Evolutionary conservation across 2,113 vertebrate species (phyloP).

Genomic region (Ptychochromis oligacanthus): DNA sequence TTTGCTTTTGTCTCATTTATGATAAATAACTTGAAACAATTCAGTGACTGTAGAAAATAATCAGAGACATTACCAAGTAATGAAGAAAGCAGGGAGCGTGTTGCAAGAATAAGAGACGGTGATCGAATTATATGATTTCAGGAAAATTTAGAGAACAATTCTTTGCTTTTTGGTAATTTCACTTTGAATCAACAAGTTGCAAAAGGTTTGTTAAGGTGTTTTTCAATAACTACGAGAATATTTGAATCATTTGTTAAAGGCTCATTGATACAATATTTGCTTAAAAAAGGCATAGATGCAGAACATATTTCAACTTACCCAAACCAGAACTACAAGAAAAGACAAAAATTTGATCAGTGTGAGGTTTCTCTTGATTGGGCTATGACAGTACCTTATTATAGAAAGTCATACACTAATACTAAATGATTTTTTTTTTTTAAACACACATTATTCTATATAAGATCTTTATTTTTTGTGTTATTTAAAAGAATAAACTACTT

Average conservation of each 20-base stretch:
- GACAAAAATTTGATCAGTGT: neutral
- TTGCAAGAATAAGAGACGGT: neutral
- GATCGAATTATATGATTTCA: neutral
- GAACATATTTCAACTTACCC: neutral
- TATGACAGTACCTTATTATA: neutral
- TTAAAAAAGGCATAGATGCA: neutral
- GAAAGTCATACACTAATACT: no score
- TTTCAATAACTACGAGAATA: neutral
- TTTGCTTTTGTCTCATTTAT: neutral
- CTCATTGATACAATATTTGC: no score
- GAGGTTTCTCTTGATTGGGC: neutral
- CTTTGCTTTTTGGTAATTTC: neutral
- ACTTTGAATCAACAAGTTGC: neutral
- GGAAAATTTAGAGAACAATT: neutral
- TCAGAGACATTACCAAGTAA: neutral
- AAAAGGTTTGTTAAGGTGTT: neutral
- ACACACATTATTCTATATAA: neutral
- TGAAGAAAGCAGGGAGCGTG: neutral
- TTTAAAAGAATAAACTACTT: neutral
- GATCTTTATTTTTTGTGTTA: neutral
- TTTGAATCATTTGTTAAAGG: neutral
- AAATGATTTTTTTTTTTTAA: no score
- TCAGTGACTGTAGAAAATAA: neutral
- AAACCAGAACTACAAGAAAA: neutral
- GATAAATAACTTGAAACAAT: neutral